A percentile compares a stretch with the other conserved stretches of the same genome.
These are phyloP conservation scores for Neotoxoptera formosana DNA, from an alignment of 1,140 invertebrate genomes.

Conservation along the genomic window DNA sequence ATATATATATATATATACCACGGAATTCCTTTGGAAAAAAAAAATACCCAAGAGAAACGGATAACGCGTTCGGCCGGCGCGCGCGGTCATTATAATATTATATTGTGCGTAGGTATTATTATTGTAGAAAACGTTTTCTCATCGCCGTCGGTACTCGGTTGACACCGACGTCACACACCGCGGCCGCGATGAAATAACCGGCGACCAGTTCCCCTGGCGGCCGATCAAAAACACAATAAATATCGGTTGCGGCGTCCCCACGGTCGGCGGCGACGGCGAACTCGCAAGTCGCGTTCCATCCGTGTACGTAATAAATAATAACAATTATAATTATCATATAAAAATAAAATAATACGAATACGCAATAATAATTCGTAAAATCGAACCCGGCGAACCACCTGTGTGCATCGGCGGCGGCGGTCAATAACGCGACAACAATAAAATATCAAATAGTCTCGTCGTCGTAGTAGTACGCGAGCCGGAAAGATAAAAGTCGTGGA, in stretches of 20 bases:
- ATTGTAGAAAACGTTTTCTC: neutral
- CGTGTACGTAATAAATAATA: neutral
- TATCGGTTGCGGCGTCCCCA: neutral
- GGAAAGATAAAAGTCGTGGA: neutral
- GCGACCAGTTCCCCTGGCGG: neutral
- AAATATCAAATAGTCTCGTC: neutral
- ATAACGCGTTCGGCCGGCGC: neutral
- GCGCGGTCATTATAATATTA: neutral
- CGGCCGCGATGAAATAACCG: neutral
- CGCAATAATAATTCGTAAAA: neutral
- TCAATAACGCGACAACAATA: slow-evolving; percentile 9
- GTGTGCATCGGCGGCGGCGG: neutral
- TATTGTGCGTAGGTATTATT: neutral
- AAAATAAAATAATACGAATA: neutral
- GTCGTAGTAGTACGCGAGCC: neutral
- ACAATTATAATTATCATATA: neutral
- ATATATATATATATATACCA: neutral
- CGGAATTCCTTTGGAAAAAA: neutral
- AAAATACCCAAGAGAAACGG: neutral
- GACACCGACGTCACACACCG: neutral
- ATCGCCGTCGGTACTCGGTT: neutral
- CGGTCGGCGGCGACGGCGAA: neutral
- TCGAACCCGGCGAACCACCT: neutral
- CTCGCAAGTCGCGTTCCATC: neutral
- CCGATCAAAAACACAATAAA: neutral